Conservation (phyloP, 2,797 vertebrate species). For the Eidolon dupreanum region DNA sequence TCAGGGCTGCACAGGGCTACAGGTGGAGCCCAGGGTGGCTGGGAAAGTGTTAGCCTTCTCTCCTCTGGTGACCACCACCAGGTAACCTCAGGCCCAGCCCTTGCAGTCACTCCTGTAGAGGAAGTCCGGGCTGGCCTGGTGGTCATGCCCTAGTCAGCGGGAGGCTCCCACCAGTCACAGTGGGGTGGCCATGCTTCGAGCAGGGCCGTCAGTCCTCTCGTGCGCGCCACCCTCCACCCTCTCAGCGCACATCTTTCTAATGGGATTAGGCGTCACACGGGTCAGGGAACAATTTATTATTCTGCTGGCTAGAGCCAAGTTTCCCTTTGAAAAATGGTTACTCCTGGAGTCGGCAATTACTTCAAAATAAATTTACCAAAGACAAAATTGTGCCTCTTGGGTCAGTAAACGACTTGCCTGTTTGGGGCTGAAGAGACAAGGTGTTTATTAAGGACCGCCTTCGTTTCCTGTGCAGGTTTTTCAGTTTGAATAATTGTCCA, state of each 20-base stretch:
- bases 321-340: constrained; percentile 95
- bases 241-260: constrained; percentile 91
- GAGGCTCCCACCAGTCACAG: not conserved
- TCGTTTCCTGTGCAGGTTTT: constrained; percentile 97
- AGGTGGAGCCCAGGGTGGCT: rapidly evolving
- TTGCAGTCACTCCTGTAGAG: not conserved
- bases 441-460: constrained; percentile 99
- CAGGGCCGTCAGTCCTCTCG: not conserved
- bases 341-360: constrained; percentile 95
- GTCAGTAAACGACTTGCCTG: constrained; percentile 98
- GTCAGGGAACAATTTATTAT: constrained; percentile 92
- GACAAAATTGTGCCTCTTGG: constrained; percentile 98
- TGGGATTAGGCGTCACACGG: constrained; percentile 91
- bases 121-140: rapidly evolving
- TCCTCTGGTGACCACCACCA: rapidly evolving
- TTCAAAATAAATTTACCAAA: constrained; percentile 99
- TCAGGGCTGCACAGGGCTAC: not conserved
- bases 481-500: constrained; percentile 99
- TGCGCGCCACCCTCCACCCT: constrained; percentile 13
- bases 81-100: not conserved
- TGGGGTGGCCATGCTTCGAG: rapidly evolving
- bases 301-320: constrained; percentile 88
- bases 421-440: constrained; percentile 99
- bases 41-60: not conserved
- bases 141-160: not conserved